Evolutionary conservation across 2,888 invertebrate species (phyloP), one percentile per base, ranked within the genome.

Genomic region (Mystacides longicornis): DNA sequence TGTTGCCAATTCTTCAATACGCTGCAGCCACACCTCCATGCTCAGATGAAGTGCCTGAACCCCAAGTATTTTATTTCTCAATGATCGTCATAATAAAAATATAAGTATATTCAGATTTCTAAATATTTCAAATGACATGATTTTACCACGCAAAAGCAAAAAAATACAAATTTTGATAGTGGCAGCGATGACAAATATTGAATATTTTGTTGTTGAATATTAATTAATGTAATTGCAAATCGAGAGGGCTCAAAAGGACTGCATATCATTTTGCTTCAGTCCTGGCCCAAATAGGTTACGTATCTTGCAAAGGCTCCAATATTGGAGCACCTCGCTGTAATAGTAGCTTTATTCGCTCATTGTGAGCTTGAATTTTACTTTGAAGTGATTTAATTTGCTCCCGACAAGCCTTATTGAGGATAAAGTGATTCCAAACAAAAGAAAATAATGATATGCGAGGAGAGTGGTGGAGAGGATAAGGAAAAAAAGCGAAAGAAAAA

Each of bases 281-380:
- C 56, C 52, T 51, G 22, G 50, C 49, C 53, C 46, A n/a, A n/a
- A 45, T 31, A 22, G 16, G 64, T 70, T 81, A 86, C 69, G 82
- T 81, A 73, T 86, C 87, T 70, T 68, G 68, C 61, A 86, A 80
- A 69, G 84, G 81, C 67, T 87, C 87, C 70, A 83, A 80, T 75
- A 89, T 89, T 65, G 93, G 92, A 66, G 84, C 85, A 75, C 91
- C 93, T 70, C 90, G 86, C 79, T 91, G 89, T 71, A 88, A 81
- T 68, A 93, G 79, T 66, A 90, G 79, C 75, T 92, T 93, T 69
- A 92, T 87, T 70, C 92, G 87, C 77, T 93, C 93, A 72, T 85
- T 86, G 65, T 89, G 86, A 75, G 89, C 87, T 68, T 86, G 82
- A 69, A 93, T 89, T 81, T 90, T 90, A 77, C 85, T 87, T 75